These are phyloP conservation scores for Prolemur simus DNA, from an alignment of 2,113 vertebrate genomes.

Conservation along the genomic window DNA sequence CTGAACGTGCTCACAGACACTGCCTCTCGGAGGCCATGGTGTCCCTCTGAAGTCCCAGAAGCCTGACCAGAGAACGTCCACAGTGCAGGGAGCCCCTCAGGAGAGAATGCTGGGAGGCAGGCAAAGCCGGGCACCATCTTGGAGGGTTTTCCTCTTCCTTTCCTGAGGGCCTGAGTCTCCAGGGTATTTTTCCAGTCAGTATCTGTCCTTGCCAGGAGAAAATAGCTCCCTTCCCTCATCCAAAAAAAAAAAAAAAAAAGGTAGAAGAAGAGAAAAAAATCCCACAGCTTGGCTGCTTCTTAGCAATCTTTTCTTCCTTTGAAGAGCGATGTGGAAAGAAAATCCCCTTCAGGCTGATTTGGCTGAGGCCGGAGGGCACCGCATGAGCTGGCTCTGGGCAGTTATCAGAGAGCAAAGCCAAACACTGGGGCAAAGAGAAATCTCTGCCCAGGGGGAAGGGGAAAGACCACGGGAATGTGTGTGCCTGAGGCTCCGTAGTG, in stretches of 20 bases:
- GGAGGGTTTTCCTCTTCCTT: background rate
- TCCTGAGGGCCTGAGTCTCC: background rate
- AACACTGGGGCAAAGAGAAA: background rate
- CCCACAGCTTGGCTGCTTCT: constrained; percentile 20
- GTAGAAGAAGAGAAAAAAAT: background rate
- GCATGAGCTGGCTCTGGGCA: background rate
- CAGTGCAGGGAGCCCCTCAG: background rate
- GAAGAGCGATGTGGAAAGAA: constrained; percentile 64
- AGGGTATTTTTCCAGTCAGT: background rate
- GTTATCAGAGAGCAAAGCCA: constrained; percentile 23
- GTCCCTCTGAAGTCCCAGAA: background rate
- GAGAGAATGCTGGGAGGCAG: background rate
- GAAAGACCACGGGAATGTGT: too few species aligned
- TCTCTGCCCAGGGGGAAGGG: background rate
- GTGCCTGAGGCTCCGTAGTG: background rate
- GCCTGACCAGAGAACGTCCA: background rate
- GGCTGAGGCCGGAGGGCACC: constrained; percentile 7
- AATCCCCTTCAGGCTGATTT: constrained; percentile 49
- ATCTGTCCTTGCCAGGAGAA: constrained; percentile 3
- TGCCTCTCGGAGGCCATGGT: background rate
- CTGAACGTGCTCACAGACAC: background rate
- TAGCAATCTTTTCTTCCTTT: constrained; percentile 50
- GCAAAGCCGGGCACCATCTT: background rate
- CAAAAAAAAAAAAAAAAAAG: background rate
- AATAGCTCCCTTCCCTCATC: background rate